These are phyloP conservation scores for Thomomys bottae DNA, from an alignment of 2,113 vertebrate genomes.

Conservation along the genomic window DNA sequence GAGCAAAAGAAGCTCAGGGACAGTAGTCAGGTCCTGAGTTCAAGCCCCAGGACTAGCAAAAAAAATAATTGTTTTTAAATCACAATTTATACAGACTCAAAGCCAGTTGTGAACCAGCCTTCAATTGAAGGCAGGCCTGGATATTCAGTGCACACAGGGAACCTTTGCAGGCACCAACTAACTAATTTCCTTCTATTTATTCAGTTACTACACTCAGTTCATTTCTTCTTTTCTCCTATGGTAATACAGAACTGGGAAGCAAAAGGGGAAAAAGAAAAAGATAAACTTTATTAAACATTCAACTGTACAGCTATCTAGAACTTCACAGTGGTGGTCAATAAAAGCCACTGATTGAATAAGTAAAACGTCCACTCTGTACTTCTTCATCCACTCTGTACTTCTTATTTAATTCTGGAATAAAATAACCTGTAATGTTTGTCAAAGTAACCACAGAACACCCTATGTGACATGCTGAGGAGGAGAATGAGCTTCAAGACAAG, in stretches of 20 bases:
- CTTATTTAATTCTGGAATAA: background rate
- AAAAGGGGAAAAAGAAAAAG: background rate
- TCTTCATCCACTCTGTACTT: background rate
- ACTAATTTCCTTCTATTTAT: background rate
- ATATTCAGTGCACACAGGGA: background rate
- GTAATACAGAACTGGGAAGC: background rate
- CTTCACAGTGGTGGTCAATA: background rate
- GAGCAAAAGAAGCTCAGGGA: too few species aligned
- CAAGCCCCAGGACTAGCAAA: too few species aligned
- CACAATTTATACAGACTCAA: constrained; percentile 14
- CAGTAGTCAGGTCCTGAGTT: too few species aligned
- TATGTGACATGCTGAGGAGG: background rate
- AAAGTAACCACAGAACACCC: background rate
- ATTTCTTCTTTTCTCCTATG: background rate
- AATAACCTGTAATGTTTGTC: background rate
- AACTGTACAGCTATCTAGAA: background rate
- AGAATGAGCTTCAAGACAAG: background rate
- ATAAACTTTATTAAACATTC: background rate
- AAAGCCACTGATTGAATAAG: rapidly evolving
- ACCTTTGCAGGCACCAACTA: background rate
- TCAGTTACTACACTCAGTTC: background rate
- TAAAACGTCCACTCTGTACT: background rate
- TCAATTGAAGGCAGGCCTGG: background rate
- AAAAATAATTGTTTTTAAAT: too few species aligned
- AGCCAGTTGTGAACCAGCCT: background rate